These are phyloP conservation scores for Agelastica alni DNA, from an alignment of 2,888 invertebrate genomes.

Conservation along the genomic window DNA sequence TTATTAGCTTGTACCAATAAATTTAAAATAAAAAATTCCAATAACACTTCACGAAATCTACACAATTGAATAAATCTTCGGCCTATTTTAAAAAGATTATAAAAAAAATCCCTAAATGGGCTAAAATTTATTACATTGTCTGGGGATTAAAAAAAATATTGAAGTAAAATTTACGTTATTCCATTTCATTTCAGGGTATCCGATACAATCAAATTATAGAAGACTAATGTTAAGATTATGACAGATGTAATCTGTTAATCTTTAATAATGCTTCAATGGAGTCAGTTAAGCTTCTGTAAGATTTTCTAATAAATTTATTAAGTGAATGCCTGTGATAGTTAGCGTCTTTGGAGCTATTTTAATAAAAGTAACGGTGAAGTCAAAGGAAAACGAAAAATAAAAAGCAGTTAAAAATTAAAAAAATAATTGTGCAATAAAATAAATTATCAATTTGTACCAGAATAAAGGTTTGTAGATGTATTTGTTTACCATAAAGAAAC, in stretches of 20 bases:
- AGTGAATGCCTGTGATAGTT: background rate
- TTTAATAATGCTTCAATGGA: conserved; percentile 20
- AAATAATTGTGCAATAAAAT: too few species aligned
- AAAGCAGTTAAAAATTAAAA: too few species aligned
- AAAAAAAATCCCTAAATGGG: conserved; percentile 20
- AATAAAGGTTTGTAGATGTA: too few species aligned
- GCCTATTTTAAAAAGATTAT: conserved; percentile 15
- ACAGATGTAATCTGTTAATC: conserved; percentile 19
- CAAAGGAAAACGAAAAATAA: background rate
- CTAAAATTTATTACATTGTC: conserved; percentile 22
- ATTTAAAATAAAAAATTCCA: conserved; percentile 13
- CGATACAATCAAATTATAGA: conserved; percentile 9
- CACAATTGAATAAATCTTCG: conserved; percentile 14
- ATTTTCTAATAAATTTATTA: conserved; percentile 17
- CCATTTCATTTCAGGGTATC: background rate
- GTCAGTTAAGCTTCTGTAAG: conserved; percentile 16
- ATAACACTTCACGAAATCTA: conserved; percentile 14
- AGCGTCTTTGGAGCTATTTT: background rate
- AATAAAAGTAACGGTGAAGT: background rate
- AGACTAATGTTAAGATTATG: conserved; percentile 23
- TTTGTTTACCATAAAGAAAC: too few species aligned
- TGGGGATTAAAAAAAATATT: conserved; percentile 19
- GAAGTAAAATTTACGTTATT: conserved; percentile 11
- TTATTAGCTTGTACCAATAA: conserved; percentile 7
- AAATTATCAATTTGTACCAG: too few species aligned